Conservation (phyloP, 1,140 invertebrate species). For the Drosophila grimshawi region DNA sequence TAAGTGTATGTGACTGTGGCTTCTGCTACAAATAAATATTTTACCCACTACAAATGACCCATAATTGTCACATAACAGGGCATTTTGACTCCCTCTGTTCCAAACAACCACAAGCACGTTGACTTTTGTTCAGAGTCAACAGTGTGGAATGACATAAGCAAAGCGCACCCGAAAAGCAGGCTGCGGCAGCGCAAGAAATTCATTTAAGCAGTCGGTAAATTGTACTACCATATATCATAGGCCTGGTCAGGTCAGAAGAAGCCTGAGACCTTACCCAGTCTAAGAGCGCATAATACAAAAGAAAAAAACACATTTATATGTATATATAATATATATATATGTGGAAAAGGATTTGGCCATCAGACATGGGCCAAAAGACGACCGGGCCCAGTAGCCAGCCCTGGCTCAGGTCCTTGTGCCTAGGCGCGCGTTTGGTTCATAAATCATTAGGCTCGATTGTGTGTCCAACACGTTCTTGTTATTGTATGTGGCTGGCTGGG, state of each 20-base stretch:
- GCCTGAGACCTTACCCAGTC: slow-evolving; percentile 11
- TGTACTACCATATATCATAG: slow-evolving; percentile 71
- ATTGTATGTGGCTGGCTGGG: slow-evolving; percentile 14
- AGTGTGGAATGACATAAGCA: slow-evolving; percentile 55
- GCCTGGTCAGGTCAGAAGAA: slow-evolving; percentile 15
- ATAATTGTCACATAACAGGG: slow-evolving; percentile 68
- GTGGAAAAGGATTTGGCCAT: slow-evolving; percentile 28
- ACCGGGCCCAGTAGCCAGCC: slow-evolving; percentile 7
- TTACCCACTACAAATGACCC: slow-evolving; percentile 44
- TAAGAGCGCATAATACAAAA: slow-evolving; percentile 6
- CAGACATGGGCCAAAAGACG: slow-evolving; percentile 10
- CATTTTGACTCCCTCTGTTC: slow-evolving; percentile 1
- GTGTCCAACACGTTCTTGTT: slow-evolving; percentile 70
- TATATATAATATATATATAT: not conserved
- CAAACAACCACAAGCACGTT: slow-evolving; percentile 24
- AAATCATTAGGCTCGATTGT: slow-evolving; percentile 82
- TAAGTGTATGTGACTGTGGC: not conserved
- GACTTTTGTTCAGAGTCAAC: slow-evolving; percentile 77
- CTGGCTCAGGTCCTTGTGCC: slow-evolving; percentile 52
- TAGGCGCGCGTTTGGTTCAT: slow-evolving; percentile 72
- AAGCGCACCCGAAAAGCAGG: not conserved
- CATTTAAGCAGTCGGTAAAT: slow-evolving; percentile 80
- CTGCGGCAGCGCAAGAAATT: slow-evolving; percentile 70
- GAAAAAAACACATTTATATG: not conserved
- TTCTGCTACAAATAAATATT: slow-evolving; percentile 22